Evolutionary conservation across 2,797 vertebrate species (phyloP).

Genomic region (Caiman crocodilus): DNA sequence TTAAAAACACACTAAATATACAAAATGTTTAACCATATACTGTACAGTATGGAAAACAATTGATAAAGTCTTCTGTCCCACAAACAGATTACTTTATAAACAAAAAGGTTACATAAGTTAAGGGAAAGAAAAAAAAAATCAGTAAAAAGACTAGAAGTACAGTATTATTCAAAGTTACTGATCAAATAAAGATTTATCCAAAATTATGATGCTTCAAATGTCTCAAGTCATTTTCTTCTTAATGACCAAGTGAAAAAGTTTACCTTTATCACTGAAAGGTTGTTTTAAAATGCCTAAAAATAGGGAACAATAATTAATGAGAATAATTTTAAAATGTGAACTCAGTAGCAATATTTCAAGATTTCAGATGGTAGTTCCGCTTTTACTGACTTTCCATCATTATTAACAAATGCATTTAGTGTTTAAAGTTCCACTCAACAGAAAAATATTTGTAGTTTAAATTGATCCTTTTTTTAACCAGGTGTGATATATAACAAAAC

Average conservation of each 20-base stretch:
- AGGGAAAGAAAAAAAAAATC: conserved; percentile 67
- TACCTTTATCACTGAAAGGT: conserved; percentile 32
- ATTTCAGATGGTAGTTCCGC: conserved; percentile 35
- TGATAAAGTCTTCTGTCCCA: conserved; percentile 81
- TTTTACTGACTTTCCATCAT: neutral
- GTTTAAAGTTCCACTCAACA: conserved; percentile 45
- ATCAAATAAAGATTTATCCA: conserved; percentile 56
- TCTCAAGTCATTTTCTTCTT: conserved; percentile 65
- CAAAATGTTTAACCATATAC: conserved; percentile 86
- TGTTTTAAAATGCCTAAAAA: conserved; percentile 47
- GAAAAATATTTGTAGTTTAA: conserved; percentile 45
- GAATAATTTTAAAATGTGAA: conserved; percentile 13
- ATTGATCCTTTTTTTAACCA: neutral
- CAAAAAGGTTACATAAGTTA: conserved; percentile 73
- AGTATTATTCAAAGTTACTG: conserved; percentile 56
- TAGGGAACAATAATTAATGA: conserved; percentile 31
- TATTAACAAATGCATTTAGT: neutral
- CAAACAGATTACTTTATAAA: conserved; percentile 77
- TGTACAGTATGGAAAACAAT: conserved; percentile 86
- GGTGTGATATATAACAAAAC: neutral
- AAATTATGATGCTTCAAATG: conserved; percentile 44
- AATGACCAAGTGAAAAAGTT: conserved; percentile 71
- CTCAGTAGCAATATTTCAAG: conserved; percentile 8
- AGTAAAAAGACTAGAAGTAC: conserved; percentile 64
- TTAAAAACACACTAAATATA: conserved; percentile 86